These are phyloP conservation scores for Pollimyrus isidori DNA, from an alignment of 2,113 vertebrate species.

Conservation along the genomic window DNA sequence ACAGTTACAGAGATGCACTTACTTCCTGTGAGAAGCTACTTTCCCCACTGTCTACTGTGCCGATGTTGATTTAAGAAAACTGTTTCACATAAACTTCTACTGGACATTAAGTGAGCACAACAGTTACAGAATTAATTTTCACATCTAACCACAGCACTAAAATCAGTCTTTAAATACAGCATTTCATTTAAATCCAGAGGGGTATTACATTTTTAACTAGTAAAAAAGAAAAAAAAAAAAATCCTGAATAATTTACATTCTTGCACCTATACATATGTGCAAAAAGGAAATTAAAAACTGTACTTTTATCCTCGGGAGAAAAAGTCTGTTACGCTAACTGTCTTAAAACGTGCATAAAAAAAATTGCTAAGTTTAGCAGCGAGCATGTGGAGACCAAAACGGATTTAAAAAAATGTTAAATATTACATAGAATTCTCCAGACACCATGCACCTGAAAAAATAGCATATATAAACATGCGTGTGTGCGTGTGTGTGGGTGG, in stretches of 20 bases:
- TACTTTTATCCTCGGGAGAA: neutral
- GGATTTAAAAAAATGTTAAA: neutral
- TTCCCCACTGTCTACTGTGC: neutral
- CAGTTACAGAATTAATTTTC: neutral
- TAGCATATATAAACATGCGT: neutral
- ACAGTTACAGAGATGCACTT: neutral
- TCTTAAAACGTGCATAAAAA: neutral
- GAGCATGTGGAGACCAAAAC: neutral
- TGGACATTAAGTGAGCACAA: neutral
- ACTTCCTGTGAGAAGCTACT: neutral
- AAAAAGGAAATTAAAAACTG: conserved; percentile 2
- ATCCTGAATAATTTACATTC: neutral
- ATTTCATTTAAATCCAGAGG: neutral
- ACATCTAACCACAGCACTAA: neutral
- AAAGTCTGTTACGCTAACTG: neutral
- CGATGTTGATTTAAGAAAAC: neutral
- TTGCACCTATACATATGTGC: neutral
- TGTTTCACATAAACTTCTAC: neutral
- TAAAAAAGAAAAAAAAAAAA: neutral
- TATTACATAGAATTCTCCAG: neutral
- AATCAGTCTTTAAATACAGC: neutral
- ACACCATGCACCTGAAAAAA: neutral
- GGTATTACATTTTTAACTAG: neutral
- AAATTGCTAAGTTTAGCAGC: neutral
- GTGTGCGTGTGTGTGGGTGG: too few species aligned